Base-by-base conservation (phyloP, 2,113 vertebrate genomes). In the Poeciliopsis retropinna region DNA sequence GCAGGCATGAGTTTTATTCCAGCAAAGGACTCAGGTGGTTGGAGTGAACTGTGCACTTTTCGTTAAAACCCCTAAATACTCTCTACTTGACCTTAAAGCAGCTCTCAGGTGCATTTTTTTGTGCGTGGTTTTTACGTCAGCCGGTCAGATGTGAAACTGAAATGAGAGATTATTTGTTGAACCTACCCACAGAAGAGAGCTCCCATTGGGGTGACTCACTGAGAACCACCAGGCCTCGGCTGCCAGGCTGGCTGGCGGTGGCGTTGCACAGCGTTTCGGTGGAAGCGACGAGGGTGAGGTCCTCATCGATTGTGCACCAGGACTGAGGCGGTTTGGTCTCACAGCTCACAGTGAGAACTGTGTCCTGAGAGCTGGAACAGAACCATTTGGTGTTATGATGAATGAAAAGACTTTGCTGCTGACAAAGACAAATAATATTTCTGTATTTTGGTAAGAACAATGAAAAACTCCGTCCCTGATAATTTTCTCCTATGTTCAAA, bases 161-260 rank as follows among this genome's bases (percentile, higher is more conserved):
- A 67, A 85, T 41, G 27, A 17, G 15, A n/a, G 25, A n/a, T 29
- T 12, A 31, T 28, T 12, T 44, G 22, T 29, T 73, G 11, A 37
- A 80, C 93, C 19, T 83, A 94, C 94, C 89, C 63, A 85, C 80
- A 9, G 81, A 3, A 32, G 51, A 10, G 60, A 95, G 78, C 0
- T 0, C 0, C 82, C 92, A 91, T 17, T 0, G 9, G 2, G 64
- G 25, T 32, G 78, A 65, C 60, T 77, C 72, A 19, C 4, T 9
- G n/a, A 0, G 15, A 1, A 22, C 17, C 22, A 0, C 1, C 3
- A 5, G 12, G 3, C 11, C 51, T 30, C 37, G 17, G 1, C 25
- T 10, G 1, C 15, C 62, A 2, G 14, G 30, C 0, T 57, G 68
- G 1, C 51, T 67, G 57, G 44, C 87, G 14, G 10, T 81, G 0